These are phyloP conservation scores for Rhipidura dahli DNA, from an alignment of 2,113 vertebrate genomes.

Conservation along the genomic window DNA sequence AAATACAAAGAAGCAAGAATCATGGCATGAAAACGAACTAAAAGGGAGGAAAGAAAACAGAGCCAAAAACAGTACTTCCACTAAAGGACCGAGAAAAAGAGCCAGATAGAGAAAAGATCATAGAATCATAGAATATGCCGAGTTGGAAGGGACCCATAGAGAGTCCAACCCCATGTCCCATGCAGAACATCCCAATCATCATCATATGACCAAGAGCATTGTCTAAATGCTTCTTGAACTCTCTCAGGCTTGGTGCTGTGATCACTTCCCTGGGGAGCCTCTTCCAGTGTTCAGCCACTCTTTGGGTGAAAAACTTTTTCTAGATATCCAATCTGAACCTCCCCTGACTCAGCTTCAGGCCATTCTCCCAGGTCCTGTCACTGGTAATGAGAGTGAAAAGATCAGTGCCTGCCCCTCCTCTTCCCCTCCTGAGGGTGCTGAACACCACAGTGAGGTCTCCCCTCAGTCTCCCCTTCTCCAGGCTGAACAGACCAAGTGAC, in stretches of 20 bases:
- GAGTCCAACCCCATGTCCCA: neutral
- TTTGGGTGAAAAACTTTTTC: neutral
- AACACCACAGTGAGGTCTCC: neutral
- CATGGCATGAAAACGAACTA: neutral
- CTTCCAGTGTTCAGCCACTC: neutral
- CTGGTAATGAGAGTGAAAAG: neutral
- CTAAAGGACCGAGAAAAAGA: neutral
- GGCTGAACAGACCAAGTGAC: neutral
- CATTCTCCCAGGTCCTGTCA: neutral
- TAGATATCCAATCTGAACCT: neutral
- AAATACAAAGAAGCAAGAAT: neutral
- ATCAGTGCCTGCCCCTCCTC: neutral
- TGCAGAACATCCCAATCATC: neutral
- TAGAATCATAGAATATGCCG: neutral
- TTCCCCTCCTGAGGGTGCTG: rapidly evolving
- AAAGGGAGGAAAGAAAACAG: neutral
- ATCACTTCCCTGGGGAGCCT: neutral
- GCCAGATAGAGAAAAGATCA: neutral
- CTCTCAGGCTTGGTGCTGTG: neutral
- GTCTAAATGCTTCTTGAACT: neutral
- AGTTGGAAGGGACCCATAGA: neutral
- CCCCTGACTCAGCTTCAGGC: neutral
- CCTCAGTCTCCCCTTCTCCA: neutral
- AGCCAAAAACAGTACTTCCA: neutral
- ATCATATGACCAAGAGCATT: neutral